Percentiles rank a stretch among this genome's conserved stretches.
Evolutionary conservation across 2,888 invertebrate genomes (phyloP).

Genomic region (Yponomeuta cagnagella): DNA sequence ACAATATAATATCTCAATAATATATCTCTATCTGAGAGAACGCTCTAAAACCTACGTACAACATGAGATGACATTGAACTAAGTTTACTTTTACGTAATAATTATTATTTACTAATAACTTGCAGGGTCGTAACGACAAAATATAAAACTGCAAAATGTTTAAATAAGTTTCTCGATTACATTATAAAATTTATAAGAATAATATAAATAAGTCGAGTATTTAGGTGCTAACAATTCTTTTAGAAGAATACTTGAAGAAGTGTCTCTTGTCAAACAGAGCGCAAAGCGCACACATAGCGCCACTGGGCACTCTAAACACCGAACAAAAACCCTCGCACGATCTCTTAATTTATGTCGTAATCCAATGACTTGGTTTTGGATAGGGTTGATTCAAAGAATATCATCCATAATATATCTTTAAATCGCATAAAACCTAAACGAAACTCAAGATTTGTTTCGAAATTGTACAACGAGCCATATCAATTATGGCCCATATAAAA

Average conservation of each 20-base stretch:
- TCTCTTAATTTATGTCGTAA: too few species aligned
- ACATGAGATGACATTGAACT: slow-evolving; percentile 53
- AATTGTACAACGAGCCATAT: slow-evolving; percentile 47
- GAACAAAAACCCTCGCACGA: too few species aligned
- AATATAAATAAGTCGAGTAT: slow-evolving; percentile 74
- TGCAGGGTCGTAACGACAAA: slow-evolving; percentile 56
- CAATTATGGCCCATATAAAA: slow-evolving; percentile 36
- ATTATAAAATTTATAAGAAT: slow-evolving; percentile 65
- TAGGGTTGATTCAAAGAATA: not conserved
- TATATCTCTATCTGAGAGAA: slow-evolving; percentile 54
- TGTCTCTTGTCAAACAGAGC: too few species aligned
- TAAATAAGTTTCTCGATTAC: slow-evolving; percentile 20
- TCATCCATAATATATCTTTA: not conserved
- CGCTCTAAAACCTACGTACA: slow-evolving; percentile 65
- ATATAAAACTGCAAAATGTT: slow-evolving; percentile 30
- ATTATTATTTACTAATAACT: slow-evolving; percentile 31
- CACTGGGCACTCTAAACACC: too few species aligned
- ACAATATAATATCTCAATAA: slow-evolving; percentile 61
- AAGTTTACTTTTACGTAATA: slow-evolving; percentile 26
- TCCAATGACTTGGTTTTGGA: too few species aligned
- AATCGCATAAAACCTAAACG: slow-evolving; percentile 25
- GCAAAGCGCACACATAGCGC: too few species aligned
- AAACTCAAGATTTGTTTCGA: slow-evolving; percentile 25
- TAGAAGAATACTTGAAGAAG: too few species aligned
- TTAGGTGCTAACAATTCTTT: slow-evolving; percentile 61